Conservation (phyloP, 2,113 vertebrate genomes). For the Hippoglossus stenolepis region DNA sequence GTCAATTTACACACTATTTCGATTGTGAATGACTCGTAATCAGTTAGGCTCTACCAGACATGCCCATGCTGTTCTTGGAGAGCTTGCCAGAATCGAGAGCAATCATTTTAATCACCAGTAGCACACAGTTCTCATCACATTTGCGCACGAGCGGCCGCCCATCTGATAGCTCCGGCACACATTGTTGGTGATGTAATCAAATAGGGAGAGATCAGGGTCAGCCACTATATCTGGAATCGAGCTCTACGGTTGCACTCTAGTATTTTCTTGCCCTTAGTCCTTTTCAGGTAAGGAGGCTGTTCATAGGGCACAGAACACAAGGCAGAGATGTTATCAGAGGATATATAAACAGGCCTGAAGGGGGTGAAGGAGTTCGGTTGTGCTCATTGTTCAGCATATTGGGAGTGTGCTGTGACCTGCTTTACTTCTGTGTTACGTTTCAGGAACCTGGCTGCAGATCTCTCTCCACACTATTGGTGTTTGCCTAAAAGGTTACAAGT, state of each 20-base stretch:
- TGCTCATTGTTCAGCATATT: conserved; percentile 68
- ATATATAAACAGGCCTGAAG: conserved; percentile 68
- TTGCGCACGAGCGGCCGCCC: not conserved
- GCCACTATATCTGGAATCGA: conserved; percentile 16
- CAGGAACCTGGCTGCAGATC: conserved; percentile 45
- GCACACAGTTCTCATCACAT: not conserved
- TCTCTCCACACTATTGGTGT: conserved; percentile 24
- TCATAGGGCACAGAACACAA: conserved; percentile 34
- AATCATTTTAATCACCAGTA: not conserved
- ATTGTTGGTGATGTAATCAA: conserved; percentile 53
- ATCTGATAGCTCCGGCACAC: conserved; percentile 31
- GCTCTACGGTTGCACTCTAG: conserved; percentile 33
- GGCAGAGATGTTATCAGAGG: conserved; percentile 71
- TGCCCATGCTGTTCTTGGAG: not conserved
- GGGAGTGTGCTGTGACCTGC: conserved; percentile 70
- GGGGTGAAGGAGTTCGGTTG: conserved; percentile 57
- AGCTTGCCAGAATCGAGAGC: no score
- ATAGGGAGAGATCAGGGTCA: conserved; percentile 42
- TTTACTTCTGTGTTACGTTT: conserved; percentile 72
- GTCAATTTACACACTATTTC: no score
- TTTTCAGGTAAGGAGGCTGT: conserved; percentile 57
- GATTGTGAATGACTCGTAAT: no score
- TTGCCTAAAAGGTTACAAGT: conserved; percentile 4
- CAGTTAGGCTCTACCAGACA: no score
- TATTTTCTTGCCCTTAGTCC: conserved; percentile 40